Evolutionary conservation across 1,140 invertebrate genomes (phyloP).

Genomic region (Eriocheir sinensis): DNA sequence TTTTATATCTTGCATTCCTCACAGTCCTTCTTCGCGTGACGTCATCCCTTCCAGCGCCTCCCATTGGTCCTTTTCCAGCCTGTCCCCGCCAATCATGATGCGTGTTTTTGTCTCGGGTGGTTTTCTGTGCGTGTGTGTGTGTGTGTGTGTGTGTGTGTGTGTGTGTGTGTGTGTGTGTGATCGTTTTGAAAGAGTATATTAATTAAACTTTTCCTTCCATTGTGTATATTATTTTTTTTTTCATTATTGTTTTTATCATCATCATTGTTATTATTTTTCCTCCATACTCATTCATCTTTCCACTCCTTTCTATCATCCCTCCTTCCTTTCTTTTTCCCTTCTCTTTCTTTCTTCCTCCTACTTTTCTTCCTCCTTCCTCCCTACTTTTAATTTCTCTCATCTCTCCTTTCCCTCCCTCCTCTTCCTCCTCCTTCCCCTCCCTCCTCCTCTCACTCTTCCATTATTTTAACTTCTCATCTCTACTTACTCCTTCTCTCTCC

Average conservation of each 20-base stretch:
- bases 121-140: no score
- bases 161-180: no score
- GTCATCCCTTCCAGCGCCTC: no score
- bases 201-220: background rate
- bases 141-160: no score
- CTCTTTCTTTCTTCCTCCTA: background rate
- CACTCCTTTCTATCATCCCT: background rate
- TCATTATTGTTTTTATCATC: slow-evolving; percentile 15
- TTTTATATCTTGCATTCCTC: no score
- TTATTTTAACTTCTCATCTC: background rate
- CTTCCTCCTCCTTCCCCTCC: background rate
- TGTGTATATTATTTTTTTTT: background rate
- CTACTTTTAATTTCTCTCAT: background rate
- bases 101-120: no score
- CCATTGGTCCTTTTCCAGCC: no score
- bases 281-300: background rate
- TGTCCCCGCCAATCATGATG: no score
- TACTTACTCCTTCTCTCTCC: background rate
- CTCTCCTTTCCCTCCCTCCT: background rate
- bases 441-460: background rate
- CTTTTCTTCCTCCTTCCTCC: background rate
- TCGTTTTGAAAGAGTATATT: no score
- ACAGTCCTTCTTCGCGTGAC: no score
- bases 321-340: background rate
- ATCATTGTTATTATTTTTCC: background rate